Percentiles rank a stretch among this genome's conserved stretches.
Conservation (phyloP, 2,113 vertebrate genomes). For the Syngnathus scovelli region DNA sequence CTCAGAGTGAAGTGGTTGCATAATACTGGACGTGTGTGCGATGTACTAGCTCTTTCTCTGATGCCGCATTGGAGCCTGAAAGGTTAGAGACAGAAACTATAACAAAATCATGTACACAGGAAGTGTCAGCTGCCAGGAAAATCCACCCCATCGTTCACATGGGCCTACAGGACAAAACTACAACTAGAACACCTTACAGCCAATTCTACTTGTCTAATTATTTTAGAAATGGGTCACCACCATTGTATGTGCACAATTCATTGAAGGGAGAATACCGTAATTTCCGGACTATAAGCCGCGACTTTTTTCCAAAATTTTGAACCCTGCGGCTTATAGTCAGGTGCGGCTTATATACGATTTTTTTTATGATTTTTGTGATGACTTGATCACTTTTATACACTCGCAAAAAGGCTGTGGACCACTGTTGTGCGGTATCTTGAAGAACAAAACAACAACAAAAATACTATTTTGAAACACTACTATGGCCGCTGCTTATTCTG, state of each 20-base stretch:
- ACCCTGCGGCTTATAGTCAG: no score
- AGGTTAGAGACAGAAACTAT: constrained; percentile 52
- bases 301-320: no score
- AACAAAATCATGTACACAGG: constrained; percentile 61
- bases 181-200: constrained; percentile 30
- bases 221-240: constrained; percentile 32
- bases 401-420: no score
- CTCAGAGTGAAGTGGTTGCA: constrained; percentile 46
- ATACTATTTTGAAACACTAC: no score
- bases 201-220: constrained; percentile 53
- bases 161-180: constrained; percentile 54
- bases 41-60: constrained; percentile 42
- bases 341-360: no score
- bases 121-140: constrained; percentile 70
- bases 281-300: no score
- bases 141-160: constrained; percentile 39
- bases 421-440: no score
- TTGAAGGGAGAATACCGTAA: background rate
- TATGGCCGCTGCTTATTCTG: no score
- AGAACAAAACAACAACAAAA: no score
- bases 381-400: no score
- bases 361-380: no score
- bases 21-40: constrained; percentile 41
- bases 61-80: constrained; percentile 36
- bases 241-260: background rate